A percentile compares a stretch with the other conserved stretches of the same genome.
Conservation (phyloP, 2,888 invertebrate genomes). For the Cheilosia urbana region DNA sequence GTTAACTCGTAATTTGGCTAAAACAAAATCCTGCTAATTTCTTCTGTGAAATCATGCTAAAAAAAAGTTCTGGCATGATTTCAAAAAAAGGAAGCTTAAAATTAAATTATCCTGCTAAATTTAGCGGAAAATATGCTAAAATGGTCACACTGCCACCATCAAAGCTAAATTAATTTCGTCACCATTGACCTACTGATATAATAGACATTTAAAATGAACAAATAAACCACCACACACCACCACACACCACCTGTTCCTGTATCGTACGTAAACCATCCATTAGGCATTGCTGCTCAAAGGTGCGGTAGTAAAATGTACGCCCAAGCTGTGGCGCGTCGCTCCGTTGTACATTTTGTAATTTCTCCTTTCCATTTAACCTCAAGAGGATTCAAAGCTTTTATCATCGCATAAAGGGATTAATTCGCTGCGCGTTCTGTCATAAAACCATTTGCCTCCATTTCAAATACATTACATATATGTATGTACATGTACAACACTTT, state of each 20-base stretch:
- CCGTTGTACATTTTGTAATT: constrained; percentile 13
- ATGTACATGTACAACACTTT: neutral
- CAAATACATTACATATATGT: neutral
- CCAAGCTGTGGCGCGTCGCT: neutral
- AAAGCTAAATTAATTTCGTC: no score
- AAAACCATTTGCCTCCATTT: constrained; percentile 30
- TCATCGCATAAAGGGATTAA: constrained; percentile 46
- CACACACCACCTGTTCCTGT: neutral
- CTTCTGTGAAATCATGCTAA: no score
- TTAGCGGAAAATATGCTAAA: no score
- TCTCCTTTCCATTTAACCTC: constrained; percentile 26
- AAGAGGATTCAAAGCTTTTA: constrained; percentile 54
- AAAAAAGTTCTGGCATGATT: no score
- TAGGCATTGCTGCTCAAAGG: constrained; percentile 7
- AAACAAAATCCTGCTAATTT: no score
- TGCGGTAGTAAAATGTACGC: constrained; percentile 11
- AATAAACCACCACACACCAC: no score
- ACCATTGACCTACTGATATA: neutral
- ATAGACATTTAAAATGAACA: neutral
- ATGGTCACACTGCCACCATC: neutral
- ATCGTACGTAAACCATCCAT: constrained; percentile 7
- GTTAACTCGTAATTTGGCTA: no score
- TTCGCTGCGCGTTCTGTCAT: constrained; percentile 22
- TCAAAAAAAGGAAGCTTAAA: no score
- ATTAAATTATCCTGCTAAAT: no score